phyloP scores from a whole-genome alignment of 2,888 invertebrate species.

The Cabera pusaria region DNA sequence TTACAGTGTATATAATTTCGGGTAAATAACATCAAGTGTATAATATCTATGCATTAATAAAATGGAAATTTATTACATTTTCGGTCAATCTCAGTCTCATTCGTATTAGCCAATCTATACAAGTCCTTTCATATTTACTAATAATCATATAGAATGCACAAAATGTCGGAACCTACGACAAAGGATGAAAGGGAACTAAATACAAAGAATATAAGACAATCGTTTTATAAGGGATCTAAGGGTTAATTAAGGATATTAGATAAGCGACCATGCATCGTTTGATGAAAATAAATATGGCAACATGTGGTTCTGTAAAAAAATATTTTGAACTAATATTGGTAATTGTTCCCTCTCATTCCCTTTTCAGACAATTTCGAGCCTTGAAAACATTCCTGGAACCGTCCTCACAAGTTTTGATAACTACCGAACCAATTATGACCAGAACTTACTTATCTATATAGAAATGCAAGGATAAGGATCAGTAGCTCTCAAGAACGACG shows the following conservation, averaged over 20 bases:
- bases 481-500: conserved; percentile 18
- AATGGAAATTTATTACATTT: conserved; percentile 28
- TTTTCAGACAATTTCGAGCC: background rate
- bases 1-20: conserved; percentile 15
- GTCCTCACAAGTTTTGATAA: conserved; percentile 12
- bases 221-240: too few species aligned
- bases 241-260: too few species aligned
- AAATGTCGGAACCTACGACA: too few species aligned
- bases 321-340: too few species aligned
- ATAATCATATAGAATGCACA: too few species aligned
- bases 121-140: conserved; percentile 21
- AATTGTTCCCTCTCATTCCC: background rate
- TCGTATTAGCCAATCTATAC: conserved; percentile 30
- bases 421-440: conserved; percentile 20
- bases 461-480: conserved; percentile 22
- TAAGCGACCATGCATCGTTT: too few species aligned
- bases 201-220: too few species aligned
- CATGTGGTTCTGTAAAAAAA: too few species aligned
- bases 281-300: too few species aligned
- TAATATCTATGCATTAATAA: conserved; percentile 6
- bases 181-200: too few species aligned
- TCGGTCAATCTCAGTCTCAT: conserved; percentile 34
- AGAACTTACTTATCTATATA: conserved; percentile 19
- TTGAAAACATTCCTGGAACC: conserved; percentile 1
- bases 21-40: conserved; percentile 16